These are phyloP conservation scores for Sesia bembeciformis DNA, from an alignment of 2,888 invertebrate species.

Conservation along the genomic window DNA sequence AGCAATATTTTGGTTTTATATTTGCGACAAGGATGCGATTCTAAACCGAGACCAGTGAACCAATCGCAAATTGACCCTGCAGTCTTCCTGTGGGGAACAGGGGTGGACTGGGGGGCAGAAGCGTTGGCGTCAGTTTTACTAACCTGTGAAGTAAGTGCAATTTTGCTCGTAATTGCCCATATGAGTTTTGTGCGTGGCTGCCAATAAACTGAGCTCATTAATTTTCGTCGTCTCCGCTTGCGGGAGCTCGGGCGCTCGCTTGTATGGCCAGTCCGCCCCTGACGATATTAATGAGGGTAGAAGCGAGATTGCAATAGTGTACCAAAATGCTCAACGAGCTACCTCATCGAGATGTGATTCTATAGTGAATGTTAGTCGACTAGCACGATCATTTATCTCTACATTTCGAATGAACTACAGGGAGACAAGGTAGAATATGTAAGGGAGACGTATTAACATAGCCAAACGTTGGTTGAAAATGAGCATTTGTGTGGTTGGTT, in stretches of 20 bases:
- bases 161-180: conserved; percentile 74
- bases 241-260: conserved; percentile 72
- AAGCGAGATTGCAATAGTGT: conserved; percentile 71
- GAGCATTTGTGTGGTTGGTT: too few species aligned
- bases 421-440: neutral
- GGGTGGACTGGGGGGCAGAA: conserved; percentile 71
- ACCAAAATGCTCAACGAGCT: conserved; percentile 60
- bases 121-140: conserved; percentile 70
- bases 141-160: conserved; percentile 75
- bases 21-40: conserved; percentile 47
- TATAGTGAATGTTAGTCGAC: conserved; percentile 49
- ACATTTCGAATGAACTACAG: neutral
- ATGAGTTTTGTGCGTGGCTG: conserved; percentile 75
- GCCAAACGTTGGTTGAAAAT: neutral
- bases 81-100: conserved; percentile 72
- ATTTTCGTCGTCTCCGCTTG: conserved; percentile 74
- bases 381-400: neutral
- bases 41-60: conserved; percentile 47
- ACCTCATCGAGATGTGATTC: conserved; percentile 59
- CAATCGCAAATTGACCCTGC: conserved; percentile 65
- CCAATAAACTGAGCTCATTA: conserved; percentile 75
- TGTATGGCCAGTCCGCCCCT: conserved; percentile 76
- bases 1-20: conserved; percentile 4
- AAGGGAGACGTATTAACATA: too few species aligned
- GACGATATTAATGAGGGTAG: conserved; percentile 75